These are phyloP conservation scores for Sebastes schlegelii DNA, from an alignment of 2,113 vertebrate genomes.

Conservation along the genomic window DNA sequence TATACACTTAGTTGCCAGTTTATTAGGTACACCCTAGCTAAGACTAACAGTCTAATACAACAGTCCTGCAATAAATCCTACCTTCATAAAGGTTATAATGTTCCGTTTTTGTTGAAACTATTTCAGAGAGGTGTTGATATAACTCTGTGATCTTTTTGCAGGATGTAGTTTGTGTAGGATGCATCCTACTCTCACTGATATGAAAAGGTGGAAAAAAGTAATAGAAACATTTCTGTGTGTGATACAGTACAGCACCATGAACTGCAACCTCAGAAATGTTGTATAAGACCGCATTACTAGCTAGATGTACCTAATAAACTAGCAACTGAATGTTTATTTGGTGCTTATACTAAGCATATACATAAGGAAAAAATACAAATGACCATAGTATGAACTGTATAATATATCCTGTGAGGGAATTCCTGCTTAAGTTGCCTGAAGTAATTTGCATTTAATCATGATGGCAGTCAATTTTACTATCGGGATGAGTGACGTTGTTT, in stretches of 20 bases:
- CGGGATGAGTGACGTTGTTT: background rate
- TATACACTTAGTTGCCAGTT: background rate
- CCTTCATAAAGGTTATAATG: background rate
- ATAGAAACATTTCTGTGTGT: background rate
- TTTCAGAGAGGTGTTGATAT: background rate
- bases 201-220: background rate
- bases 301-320: background rate
- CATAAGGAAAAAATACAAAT: too few species aligned
- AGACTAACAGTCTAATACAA: background rate
- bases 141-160: background rate
- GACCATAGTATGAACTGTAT: too few species aligned
- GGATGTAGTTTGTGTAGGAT: background rate
- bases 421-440: background rate
- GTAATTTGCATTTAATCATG: background rate
- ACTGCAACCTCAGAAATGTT: conserved; percentile 3
- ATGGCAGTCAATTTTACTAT: background rate
- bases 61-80: background rate
- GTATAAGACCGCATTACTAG: background rate
- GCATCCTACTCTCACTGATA: background rate
- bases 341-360: too few species aligned
- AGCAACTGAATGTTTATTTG: too few species aligned
- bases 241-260: background rate
- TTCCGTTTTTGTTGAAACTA: background rate
- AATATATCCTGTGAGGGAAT: too few species aligned
- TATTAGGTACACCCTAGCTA: too few species aligned